These are phyloP conservation scores for Plecturocebus donacophilus DNA, from an alignment of 2,113 vertebrate genomes.

Conservation along the genomic window DNA sequence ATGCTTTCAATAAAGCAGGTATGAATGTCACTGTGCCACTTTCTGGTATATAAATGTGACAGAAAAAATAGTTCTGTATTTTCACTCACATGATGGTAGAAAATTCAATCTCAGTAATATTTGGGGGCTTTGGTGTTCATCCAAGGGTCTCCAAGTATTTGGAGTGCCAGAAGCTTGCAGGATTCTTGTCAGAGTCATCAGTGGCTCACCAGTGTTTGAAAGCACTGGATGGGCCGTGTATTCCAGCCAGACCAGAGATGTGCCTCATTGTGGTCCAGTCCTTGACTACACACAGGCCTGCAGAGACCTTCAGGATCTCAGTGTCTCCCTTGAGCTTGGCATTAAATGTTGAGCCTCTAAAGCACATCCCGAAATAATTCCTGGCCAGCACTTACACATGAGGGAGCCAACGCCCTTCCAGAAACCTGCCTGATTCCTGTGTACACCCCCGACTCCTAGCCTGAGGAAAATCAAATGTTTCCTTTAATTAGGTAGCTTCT, in stretches of 20 bases:
- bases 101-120: background rate
- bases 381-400: background rate
- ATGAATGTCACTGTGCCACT: background rate
- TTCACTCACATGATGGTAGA: background rate
- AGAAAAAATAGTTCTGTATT: background rate
- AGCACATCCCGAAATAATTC: background rate
- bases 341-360: background rate
- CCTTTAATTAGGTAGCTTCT: background rate
- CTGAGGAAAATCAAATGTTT: background rate
- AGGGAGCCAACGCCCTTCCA: background rate
- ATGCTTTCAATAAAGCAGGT: background rate
- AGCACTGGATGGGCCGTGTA: background rate
- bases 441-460: background rate
- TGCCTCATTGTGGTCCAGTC: fast-evolving
- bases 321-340: background rate
- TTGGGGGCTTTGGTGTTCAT: background rate
- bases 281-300: background rate
- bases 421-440: background rate
- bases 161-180: background rate
- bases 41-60: background rate
- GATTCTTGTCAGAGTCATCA: background rate
- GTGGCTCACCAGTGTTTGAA: background rate
- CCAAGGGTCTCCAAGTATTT: background rate
- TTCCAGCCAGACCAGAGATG: background rate
- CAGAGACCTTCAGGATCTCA: background rate